Evolutionary conservation across 2,888 invertebrate species (phyloP), one percentile per base, ranked within the genome.

Genomic region (Heteromurus nitidus): DNA sequence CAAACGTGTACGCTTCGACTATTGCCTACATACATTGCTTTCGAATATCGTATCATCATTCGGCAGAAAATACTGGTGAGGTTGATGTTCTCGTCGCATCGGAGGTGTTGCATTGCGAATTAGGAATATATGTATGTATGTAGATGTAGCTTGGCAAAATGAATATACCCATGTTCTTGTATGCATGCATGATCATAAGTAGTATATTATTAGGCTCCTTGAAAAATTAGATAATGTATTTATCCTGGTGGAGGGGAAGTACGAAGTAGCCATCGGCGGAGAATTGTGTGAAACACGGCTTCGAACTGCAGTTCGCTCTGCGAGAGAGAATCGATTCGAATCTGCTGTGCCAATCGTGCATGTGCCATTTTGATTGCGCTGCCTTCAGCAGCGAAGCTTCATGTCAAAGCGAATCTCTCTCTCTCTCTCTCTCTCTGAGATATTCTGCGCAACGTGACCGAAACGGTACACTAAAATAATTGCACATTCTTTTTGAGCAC

Each of bases 381-480:
- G 60, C 28, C 30, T 60, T 11, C n/a, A 9, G 55, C 18, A n/a
- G 50, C 36, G 36, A 50, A n/a, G 36, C 36, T 55, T 13, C 47
- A n/a, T 22, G 55, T 55, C 55, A 55, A 22, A 55, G 55, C 55
- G 55, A 55, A 55, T 55, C n/a, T 47, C 47, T 5, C 47, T n/a
- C n/a, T 36, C 36, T 36, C 13, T 7, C 36, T 9, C 36, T 9
- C 13, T 7, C 36, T 13, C 13, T 36, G 36, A 24, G 7, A 3
- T 7, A 55, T 60, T 58, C 5, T 58, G 11, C 58, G 20, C 58
- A 53, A 55, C 64, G 53, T 74, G 64, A 65, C 55, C 55, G 36
- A 55, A 67, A 67, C 58, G 75, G 75, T 67, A 65, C 75, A 67
- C 42, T 18, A 26, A 62, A 72, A 64, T 73, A 73, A 73, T 73